Base-by-base conservation (phyloP, 1,140 invertebrate genomes). In the Harpegnathos saltator region DNA sequence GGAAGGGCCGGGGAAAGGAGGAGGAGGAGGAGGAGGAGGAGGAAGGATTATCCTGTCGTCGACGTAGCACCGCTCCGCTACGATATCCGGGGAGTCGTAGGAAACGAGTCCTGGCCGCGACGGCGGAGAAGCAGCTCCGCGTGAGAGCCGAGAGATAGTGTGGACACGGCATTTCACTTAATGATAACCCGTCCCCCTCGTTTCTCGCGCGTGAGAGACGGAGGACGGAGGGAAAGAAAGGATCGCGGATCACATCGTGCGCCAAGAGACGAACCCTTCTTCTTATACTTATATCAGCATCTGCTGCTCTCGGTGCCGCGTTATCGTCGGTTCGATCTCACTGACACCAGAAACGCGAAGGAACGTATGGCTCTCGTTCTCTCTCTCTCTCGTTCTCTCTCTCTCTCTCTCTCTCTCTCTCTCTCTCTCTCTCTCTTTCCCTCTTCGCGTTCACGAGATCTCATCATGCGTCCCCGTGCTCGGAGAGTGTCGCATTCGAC, bases 141-240 rank as follows among this genome's bases (percentile, higher is more conserved):
- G 91, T 89, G 92, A 92, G 91, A 91, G 91, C 86, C 89, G 74
- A 87, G 85, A 92, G 93, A 92, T 94, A 93, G 91, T 89, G 93
- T 89, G 93, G 93, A 94, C 93, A 94, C 90, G 93, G 93, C 93
- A 94, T 94, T 94, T 94, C 93, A 93, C 93, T 94, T 94, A 94
- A 93, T 94, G 93, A 94, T 93, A 93, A 93, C 92, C 90, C 90
- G 89, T 89, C 82, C 82, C 82, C 83, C 85, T 84, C 88, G 69
- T 72, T 52, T 65, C 61, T 48, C 68, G 63, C 83, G 58, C 74
- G 73, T 4, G 24, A 11, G 17, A 14, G 44, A 38, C 50, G 14
- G 59, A 83, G 71, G 66, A 72, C 81, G 68, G 71, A 29, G n/a
- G 24, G 61, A 66, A 54, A 77, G 59, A 63, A 82, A 48, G 71